phyloP scores from a whole-genome alignment of 1,140 invertebrate genomes.

The Lordiphosa clarofinis region DNA sequence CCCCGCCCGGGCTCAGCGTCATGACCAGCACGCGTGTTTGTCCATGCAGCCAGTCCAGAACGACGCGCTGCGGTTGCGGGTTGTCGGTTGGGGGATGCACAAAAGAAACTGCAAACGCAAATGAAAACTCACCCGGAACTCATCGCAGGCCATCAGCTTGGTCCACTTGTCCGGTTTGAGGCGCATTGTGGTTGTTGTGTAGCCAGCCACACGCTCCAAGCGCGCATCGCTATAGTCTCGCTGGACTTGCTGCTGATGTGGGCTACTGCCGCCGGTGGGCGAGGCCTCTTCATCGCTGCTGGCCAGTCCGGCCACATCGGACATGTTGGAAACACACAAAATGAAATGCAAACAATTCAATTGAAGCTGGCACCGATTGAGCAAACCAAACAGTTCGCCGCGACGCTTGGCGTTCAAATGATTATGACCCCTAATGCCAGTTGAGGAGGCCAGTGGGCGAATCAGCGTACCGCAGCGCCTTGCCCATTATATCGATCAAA shows the following conservation, averaged over 20 bases:
- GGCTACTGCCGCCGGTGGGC: slow-evolving; percentile 11
- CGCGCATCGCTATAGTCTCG: slow-evolving; percentile 64
- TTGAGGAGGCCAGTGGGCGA: slow-evolving; percentile 29
- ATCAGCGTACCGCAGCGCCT: slow-evolving; percentile 21
- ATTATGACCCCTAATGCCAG: slow-evolving; percentile 62
- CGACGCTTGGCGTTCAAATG: slow-evolving; percentile 58
- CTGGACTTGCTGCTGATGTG: slow-evolving; percentile 20
- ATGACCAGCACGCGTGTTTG: slow-evolving; percentile 81
- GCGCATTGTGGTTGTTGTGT: slow-evolving; percentile 83
- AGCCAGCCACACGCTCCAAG: slow-evolving; percentile 63
- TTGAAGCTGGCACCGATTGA: slow-evolving; percentile 35
- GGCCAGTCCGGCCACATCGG: slow-evolving; percentile 41
- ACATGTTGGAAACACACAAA: slow-evolving; percentile 17
- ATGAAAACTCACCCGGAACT: slow-evolving; percentile 54
- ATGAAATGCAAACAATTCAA: slow-evolving; percentile 30
- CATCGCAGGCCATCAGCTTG: slow-evolving; percentile 86
- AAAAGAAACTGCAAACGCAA: background rate
- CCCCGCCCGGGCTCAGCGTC: slow-evolving; percentile 80
- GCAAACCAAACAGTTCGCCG: slow-evolving; percentile 53
- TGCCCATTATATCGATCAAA: slow-evolving; percentile 74
- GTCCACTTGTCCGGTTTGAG: slow-evolving; percentile 88
- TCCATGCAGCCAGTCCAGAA: slow-evolving; percentile 81
- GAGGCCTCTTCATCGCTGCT: slow-evolving; percentile 59
- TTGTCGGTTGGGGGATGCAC: background rate
- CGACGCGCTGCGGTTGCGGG: slow-evolving; percentile 79